A percentile compares a stretch with the other conserved stretches of the same genome.
Conservation (phyloP, 2,113 vertebrate genomes). For the Andinoacara biseriatus region DNA sequence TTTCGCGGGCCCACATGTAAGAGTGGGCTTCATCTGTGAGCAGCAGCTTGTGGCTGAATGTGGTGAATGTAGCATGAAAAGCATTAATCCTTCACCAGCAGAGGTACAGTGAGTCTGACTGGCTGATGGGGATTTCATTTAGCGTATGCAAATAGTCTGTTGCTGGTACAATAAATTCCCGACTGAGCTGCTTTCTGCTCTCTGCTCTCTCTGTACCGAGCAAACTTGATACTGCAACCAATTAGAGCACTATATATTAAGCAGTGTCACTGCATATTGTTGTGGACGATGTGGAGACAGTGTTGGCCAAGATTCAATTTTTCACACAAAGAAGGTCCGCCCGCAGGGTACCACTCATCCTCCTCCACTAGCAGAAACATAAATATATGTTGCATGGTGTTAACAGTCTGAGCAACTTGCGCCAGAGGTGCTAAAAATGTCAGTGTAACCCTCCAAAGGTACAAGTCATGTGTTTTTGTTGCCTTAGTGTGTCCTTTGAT, state of each 20-base stretch:
- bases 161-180: slow-evolving; percentile 48
- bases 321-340: neutral
- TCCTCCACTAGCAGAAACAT: neutral
- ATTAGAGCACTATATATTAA: slow-evolving; percentile 52
- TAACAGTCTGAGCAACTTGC: neutral
- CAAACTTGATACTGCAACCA: slow-evolving; percentile 50
- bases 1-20: slow-evolving; percentile 21
- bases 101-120: slow-evolving; percentile 57
- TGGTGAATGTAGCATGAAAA: slow-evolving; percentile 62
- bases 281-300: neutral
- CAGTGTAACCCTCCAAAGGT: neutral
- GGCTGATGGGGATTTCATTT: slow-evolving; percentile 73
- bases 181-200: slow-evolving; percentile 25
- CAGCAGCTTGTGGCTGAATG: slow-evolving; percentile 59
- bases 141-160: slow-evolving; percentile 71
- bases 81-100: slow-evolving; percentile 65
- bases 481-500: slow-evolving; percentile 8
- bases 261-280: slow-evolving; percentile 8
- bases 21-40: slow-evolving; percentile 30
- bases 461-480: neutral
- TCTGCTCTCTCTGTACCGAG: slow-evolving; percentile 1
- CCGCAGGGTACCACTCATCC: slow-evolving; percentile 4
- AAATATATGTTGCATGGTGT: neutral
- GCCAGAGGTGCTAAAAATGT: slow-evolving; percentile 7
- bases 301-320: neutral